Evolutionary conservation across 2,888 invertebrate genomes (phyloP), one percentile per base, ranked within the genome.

Genomic region (Aphrophora alni): DNA sequence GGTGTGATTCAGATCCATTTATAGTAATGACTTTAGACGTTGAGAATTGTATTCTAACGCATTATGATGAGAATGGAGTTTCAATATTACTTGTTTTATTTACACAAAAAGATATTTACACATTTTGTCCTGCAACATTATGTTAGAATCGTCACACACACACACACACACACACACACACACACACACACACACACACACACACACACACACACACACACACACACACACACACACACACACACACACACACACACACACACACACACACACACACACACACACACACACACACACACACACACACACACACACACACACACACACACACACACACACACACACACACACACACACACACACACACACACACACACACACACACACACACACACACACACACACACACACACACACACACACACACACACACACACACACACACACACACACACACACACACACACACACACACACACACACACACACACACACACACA

Each of bases 171-270:
- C 33, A 33, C 33, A 33, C 33, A 33, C 33, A 33, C 33, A 33
- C 33, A 33, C 33, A 33, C 33, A 33, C 33, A 33, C 33, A 33
- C 33, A 33, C 33, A 33, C 33, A 68, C 68, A 68, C 68, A 68
- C 68, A 68, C 68, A 68, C 68, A 68, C 68, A 68, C 68, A 14
- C 68, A 68, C 68, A 14, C 68, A 68, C 68, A 68, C 68, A 68
- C 68, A 68, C 68, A 68, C 68, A 68, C 68, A 68, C 68, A 68
- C 68, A 68, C 68, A 68, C 68, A 68, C 68, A 68, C 68, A 68
- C 68, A 68, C 68, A 68, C 68, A 68, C 68, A 68, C 68, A 8
- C 7, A 68, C 68, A 68, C 68, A 68, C 68, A 68, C 68, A 68
- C 68, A 68, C 68, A 68, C 68, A 21, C 68, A 68, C 68, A 21